Conservation (phyloP, 2,888 invertebrate species). For the Leptinotarsa juncta region DNA sequence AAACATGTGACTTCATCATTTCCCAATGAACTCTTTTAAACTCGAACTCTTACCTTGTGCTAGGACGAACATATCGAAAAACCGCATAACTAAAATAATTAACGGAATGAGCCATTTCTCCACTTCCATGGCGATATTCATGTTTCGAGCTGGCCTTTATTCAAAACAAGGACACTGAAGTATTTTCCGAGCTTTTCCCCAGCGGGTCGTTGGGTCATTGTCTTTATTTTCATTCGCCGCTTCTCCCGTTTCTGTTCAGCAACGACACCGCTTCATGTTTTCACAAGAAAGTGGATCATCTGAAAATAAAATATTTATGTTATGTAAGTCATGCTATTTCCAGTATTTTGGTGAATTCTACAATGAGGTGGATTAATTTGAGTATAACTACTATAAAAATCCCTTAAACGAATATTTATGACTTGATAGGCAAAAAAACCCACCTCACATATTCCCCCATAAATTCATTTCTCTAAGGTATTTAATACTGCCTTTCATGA, state of each 20-base stretch:
- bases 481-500: too few species aligned
- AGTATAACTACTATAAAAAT: neutral
- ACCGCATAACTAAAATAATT: slow-evolving; percentile 51
- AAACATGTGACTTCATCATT: neutral
- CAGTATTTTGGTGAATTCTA: neutral
- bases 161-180: slow-evolving; percentile 42
- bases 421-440: too few species aligned
- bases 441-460: too few species aligned
- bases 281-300: neutral
- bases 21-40: neutral
- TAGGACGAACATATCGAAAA: slow-evolving; percentile 47
- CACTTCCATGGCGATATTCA: slow-evolving; percentile 56
- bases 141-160: slow-evolving; percentile 52
- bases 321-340: neutral
- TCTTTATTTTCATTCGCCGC: slow-evolving; percentile 8
- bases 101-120: slow-evolving; percentile 58
- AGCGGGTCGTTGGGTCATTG: slow-evolving; percentile 32
- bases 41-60: slow-evolving; percentile 56
- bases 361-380: neutral
- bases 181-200: slow-evolving; percentile 28
- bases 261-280: neutral
- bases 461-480: too few species aligned
- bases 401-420: too few species aligned
- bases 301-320: slow-evolving; percentile 1
- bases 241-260: neutral